Evolutionary conservation across 1,140 invertebrate genomes (phyloP), one percentile per base, ranked within the genome.

Genomic region (Globodera rostochiensis): DNA sequence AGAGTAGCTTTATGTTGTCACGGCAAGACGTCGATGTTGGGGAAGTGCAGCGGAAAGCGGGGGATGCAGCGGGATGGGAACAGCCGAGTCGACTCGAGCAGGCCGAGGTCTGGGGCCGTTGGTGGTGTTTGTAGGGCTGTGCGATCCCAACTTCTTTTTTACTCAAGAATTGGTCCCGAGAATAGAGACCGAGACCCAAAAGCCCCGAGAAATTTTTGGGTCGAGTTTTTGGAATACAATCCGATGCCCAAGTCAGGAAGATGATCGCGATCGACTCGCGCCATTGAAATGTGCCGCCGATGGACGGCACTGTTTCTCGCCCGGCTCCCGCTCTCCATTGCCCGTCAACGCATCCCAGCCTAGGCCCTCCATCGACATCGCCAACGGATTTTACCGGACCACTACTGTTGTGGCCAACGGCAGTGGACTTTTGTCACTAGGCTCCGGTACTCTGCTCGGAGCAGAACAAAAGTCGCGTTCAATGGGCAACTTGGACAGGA

Each of bases 401-500:
- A 78, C 76, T 7, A 78, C 76, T 6, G 66, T 70, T 5, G 76
- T 78, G n/a, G 76, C 70, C 25, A 78, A 70, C 70, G 64, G 76
- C 9, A 60, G 64, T 25, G 76, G 76, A 78, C 70, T 78, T 13
- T 64, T 78, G 13, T 49, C 64, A 3, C 49, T 78, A 25, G 76
- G 76, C 21, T 19, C 25, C 36, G 69, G 36, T 21, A 47, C 69
- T 9, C 21, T 71, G 47, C 83, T 83, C 11, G 83, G 47, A 45
- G 49, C 82, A 21, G 82, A 83, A 15, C 60, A 83, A 5, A 83
- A 83, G 13, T 84, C 83, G 21, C 83, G 80, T 7, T 83, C 82
- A 46, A 45, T 82, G 73, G 66, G n/a, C n/a, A 83, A 83, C 47
- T 45, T 83, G 53, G 82, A 83, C 49, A 25, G 9, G 67, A 71